Percentiles rank a stretch among this genome's conserved stretches.
phyloP scores from a whole-genome alignment of 1,140 invertebrate genomes.

The Rhynchophorus ferrugineus region DNA sequence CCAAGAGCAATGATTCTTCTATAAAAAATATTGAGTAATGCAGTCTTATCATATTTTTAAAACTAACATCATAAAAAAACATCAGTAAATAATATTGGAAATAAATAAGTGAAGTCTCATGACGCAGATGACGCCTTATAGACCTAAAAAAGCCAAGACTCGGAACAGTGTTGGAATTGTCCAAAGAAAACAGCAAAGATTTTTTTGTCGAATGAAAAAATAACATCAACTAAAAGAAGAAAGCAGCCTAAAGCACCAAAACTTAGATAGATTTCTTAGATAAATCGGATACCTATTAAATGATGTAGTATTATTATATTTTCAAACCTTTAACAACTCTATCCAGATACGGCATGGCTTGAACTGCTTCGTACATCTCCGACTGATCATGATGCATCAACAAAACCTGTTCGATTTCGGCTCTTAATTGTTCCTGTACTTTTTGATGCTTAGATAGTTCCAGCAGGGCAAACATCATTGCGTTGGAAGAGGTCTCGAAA shows the following conservation, averaged over 20 bases:
- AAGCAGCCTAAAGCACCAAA: slow-evolving; percentile 4
- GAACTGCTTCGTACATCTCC: slow-evolving; percentile 49
- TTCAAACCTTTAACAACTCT: slow-evolving; percentile 41
- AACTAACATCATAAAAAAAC: too few species aligned
- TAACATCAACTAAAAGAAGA: not conserved
- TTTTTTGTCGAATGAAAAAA: too few species aligned
- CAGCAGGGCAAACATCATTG: slow-evolving; percentile 44
- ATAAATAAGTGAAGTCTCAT: too few species aligned
- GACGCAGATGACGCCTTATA: too few species aligned
- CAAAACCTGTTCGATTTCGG: slow-evolving; percentile 43
- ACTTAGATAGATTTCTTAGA: slow-evolving; percentile 38
- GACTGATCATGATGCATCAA: slow-evolving; percentile 41
- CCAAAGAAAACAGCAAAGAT: too few species aligned
- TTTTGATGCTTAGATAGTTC: slow-evolving; percentile 42
- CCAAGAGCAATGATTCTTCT: too few species aligned
- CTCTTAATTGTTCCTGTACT: slow-evolving; percentile 42
- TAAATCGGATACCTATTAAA: slow-evolving; percentile 41
- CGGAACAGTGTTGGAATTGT: too few species aligned
- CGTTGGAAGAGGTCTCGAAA: slow-evolving; percentile 45
- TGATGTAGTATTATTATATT: slow-evolving; percentile 48
- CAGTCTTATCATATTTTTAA: too few species aligned
- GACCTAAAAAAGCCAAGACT: too few species aligned
- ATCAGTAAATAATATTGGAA: too few species aligned
- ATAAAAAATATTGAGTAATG: too few species aligned
- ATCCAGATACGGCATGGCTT: slow-evolving; percentile 43